Evolutionary conservation across 30 jellyfish, hydroid and myxozoan species (phyloP).

Genomic region (Sanderia malayensis): DNA sequence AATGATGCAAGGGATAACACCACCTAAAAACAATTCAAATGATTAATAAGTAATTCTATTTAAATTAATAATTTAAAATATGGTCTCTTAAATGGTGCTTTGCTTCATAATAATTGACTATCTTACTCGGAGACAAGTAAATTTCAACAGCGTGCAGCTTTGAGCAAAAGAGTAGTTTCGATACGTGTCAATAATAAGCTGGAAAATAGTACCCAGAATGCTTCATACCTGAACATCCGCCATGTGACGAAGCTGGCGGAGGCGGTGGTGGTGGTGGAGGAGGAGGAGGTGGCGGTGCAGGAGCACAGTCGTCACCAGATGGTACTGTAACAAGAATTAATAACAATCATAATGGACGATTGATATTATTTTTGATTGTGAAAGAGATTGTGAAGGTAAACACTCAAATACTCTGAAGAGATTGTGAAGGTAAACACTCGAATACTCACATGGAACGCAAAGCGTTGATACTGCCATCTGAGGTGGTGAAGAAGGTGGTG

Average conservation of each 20-base stretch:
- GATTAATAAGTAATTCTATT: too few relatives aligned
- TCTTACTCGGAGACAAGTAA: too few relatives aligned
- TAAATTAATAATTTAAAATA: too few relatives aligned
- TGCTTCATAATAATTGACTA: too few relatives aligned
- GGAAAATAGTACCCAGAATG: too few relatives aligned
- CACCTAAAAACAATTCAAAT: too few relatives aligned
- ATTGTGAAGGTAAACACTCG: background rate
- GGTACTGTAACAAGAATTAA: conserved; percentile 44
- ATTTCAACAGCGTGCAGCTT: too few relatives aligned
- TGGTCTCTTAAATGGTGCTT: too few relatives aligned
- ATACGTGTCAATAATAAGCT: too few relatives aligned
- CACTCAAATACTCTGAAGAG: background rate
- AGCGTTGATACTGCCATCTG: conserved; percentile 63
- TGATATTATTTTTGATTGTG: conserved; percentile 64
- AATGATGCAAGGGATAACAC: conserved; percentile 22
- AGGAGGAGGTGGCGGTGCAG: conserved; percentile 58
- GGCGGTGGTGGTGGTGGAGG: conserved; percentile 72
- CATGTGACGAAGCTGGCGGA: conserved; percentile 32
- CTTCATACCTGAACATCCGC: conserved; percentile 8
- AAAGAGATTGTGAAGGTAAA: conserved; percentile 71
- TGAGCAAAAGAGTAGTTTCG: too few relatives aligned
- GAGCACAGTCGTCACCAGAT: conserved; percentile 46
- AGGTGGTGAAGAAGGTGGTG: conserved; percentile 84
- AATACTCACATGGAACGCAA: conserved; percentile 57
- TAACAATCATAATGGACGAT: conserved; percentile 45